Evolutionary conservation across 1,140 invertebrate species (phyloP).

Genomic region (Andricus grossulariae): DNA sequence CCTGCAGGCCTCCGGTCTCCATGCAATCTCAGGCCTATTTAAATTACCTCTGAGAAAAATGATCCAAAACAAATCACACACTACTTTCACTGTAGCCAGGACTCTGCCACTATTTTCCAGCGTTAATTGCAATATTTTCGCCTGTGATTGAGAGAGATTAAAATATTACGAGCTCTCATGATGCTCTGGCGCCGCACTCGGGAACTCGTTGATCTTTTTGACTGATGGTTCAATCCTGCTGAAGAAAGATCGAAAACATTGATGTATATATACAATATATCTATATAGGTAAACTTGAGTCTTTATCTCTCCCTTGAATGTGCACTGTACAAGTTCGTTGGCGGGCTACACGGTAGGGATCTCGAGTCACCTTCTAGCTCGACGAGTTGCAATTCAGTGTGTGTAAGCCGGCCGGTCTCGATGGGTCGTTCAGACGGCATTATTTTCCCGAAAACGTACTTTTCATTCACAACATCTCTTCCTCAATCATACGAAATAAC

Average conservation of each 20-base stretch:
- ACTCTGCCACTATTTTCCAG: too few species aligned
- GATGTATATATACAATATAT: background rate
- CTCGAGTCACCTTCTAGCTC: slow-evolving; percentile 53
- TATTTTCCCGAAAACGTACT: background rate
- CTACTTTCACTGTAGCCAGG: too few species aligned
- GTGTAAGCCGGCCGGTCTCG: slow-evolving; percentile 58
- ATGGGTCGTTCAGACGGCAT: slow-evolving; percentile 46
- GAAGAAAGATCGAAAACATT: background rate
- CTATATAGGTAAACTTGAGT: background rate
- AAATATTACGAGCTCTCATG: background rate
- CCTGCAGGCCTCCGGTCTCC: too few species aligned
- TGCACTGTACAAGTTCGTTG: slow-evolving; percentile 42
- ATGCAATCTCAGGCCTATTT: too few species aligned
- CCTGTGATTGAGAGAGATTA: too few species aligned
- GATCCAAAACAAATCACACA: too few species aligned
- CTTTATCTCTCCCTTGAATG: background rate
- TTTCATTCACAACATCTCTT: background rate
- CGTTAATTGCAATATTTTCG: too few species aligned
- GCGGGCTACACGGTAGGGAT: slow-evolving; percentile 61
- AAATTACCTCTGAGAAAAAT: too few species aligned
- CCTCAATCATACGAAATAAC: too few species aligned
- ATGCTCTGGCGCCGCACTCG: background rate
- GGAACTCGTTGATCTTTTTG: slow-evolving; percentile 22
- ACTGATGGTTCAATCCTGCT: slow-evolving; percentile 9
- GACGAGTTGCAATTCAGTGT: slow-evolving; percentile 61